These are phyloP conservation scores for Apteryx mantelli DNA, from an alignment of 2,113 vertebrate genomes.

Conservation along the genomic window DNA sequence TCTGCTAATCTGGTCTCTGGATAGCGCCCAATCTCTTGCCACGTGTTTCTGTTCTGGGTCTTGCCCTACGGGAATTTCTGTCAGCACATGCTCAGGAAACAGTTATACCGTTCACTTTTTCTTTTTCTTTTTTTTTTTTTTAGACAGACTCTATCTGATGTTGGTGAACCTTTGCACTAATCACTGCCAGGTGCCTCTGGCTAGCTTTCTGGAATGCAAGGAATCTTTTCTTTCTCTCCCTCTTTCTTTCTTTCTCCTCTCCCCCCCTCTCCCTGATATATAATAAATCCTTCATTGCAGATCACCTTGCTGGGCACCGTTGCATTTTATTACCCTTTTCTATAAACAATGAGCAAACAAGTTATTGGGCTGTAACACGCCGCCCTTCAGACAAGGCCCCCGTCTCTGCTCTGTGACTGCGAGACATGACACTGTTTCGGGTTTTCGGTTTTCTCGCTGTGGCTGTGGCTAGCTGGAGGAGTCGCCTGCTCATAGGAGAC, in stretches of 20 bases:
- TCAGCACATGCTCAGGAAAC: constrained; percentile 93
- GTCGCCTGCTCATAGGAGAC: neutral
- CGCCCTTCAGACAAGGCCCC: neutral
- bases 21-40: constrained; percentile 75
- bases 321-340: constrained; percentile 24
- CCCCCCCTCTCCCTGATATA: constrained; percentile 26
- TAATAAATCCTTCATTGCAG: constrained; percentile 74
- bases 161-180: constrained; percentile 87
- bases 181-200: constrained; percentile 87
- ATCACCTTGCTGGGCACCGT: constrained; percentile 70
- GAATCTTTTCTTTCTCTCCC: constrained; percentile 78
- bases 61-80: constrained; percentile 83
- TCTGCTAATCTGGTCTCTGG: constrained; percentile 81
- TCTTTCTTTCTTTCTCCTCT: constrained; percentile 36
- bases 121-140: constrained; percentile 21
- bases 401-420: neutral
- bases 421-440: fast-evolving
- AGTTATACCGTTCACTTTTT: constrained; percentile 89
- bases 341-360: neutral
- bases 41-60: constrained; percentile 86
- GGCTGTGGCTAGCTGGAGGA: neutral
- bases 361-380: neutral
- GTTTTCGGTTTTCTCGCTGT: neutral
- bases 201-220: constrained; percentile 80
- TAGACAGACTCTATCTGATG: constrained; percentile 83